Conservation (phyloP, 2,888 invertebrate species). For the Caenorhabditis sp. region DNA sequence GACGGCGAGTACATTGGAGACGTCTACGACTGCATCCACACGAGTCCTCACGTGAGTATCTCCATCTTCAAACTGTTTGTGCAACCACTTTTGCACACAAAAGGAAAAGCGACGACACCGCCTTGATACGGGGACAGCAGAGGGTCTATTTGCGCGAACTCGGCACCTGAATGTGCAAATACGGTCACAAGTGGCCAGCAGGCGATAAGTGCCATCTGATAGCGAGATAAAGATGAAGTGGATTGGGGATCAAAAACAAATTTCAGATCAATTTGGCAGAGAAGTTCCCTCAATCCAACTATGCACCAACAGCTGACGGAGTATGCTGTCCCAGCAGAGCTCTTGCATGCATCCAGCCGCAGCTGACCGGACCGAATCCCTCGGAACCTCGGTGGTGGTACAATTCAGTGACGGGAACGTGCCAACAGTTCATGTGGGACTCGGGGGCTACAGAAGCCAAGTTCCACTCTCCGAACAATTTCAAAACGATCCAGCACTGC, state of each 20-base stretch:
- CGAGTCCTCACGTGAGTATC: slow-evolving; percentile 64
- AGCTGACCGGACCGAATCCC: slow-evolving; percentile 69
- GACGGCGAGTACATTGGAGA: slow-evolving; percentile 71
- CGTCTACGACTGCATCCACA: slow-evolving; percentile 72
- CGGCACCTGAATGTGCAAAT: slow-evolving; percentile 44
- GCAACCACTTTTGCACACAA: not conserved
- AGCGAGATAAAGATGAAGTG: not conserved
- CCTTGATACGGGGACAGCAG: slow-evolving; percentile 3
- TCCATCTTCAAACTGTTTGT: slow-evolving; percentile 10
- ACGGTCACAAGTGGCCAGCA: slow-evolving; percentile 26
- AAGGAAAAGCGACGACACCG: not conserved
- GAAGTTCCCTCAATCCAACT: slow-evolving; percentile 68
- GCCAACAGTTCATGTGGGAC: slow-evolving; percentile 75
- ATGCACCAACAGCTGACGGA: slow-evolving; percentile 66
- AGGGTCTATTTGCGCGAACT: slow-evolving; percentile 16
- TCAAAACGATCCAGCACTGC: slow-evolving; percentile 70
- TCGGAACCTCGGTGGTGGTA: slow-evolving; percentile 71
- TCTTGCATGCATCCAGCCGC: slow-evolving; percentile 69
- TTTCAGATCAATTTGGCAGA: slow-evolving; percentile 62
- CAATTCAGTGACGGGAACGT: slow-evolving; percentile 68
- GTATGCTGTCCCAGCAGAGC: slow-evolving; percentile 70
- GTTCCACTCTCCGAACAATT: slow-evolving; percentile 71
- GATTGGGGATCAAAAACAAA: not conserved
- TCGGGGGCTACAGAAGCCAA: slow-evolving; percentile 65
- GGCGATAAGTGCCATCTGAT: slow-evolving; percentile 44